Evolutionary conservation across 2,113 vertebrate species (phyloP), one percentile per base, ranked within the genome.

Genomic region (Reinhardtius hippoglossoides): DNA sequence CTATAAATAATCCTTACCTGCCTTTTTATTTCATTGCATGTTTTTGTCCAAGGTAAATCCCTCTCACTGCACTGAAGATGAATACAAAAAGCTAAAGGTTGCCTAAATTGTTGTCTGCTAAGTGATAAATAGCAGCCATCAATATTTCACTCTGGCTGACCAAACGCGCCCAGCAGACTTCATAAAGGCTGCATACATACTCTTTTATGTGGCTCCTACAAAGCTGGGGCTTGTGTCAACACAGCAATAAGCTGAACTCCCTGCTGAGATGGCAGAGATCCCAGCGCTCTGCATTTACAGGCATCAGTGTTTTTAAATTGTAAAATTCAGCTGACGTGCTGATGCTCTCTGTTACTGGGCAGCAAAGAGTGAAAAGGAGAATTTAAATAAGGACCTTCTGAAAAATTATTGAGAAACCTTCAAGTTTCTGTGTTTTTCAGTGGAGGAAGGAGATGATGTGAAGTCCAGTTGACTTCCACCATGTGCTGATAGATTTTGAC

Each of bases 221-320:
- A 55, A 55, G 73, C 78, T 78, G 6, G 27, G 68, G 83, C 77
- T 70, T 74, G 31, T 18, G 79, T 67, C 74, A 76, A 44, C 57
- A 80, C 56, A 67, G 74, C 58, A 78, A 80, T 59, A 67, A 85
- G 56, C 23, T 26, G 5, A 66, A 58, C 56, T 78, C 71, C 74
- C 86, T 40, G 72, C 65, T 70, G 67, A 50, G 50, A 23, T 76
- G 80, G 65, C 72, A 54, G 58, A 69, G 40, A 58, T 66, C 71
- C 79, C 59, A 27, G 67, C 23, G 3, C 72, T 62, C 48, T 68
- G 58, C 71, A 68, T 76, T 87, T 71, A 77, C 68, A 71, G 35
- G 67, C 64, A 16, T 82, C 74, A 40, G 79, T 81, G 59, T 71
- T 82, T 82, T 84, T 57, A 75, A 69, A 77, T 16, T n/a, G 54